Conservation (phyloP, 2,113 vertebrate genomes). For the Ageneiosus marmoratus region DNA sequence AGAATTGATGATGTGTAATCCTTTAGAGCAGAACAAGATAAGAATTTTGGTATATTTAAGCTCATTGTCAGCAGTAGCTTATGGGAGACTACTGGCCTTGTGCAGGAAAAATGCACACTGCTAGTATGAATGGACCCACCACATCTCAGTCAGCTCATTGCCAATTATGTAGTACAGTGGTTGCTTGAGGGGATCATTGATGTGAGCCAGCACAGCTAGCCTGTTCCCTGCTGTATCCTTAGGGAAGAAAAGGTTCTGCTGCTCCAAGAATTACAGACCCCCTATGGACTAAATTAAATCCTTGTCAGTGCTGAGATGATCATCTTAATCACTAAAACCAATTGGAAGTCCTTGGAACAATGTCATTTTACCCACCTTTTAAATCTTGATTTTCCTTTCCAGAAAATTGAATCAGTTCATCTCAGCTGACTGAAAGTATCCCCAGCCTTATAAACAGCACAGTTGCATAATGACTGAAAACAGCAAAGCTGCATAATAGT, state of each 20-base stretch:
- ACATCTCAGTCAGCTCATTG: constrained; percentile 50
- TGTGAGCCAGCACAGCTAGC: constrained; percentile 58
- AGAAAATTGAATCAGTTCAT: too few species aligned
- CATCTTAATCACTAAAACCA: constrained; percentile 53
- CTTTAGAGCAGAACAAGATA: constrained; percentile 64
- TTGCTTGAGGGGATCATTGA: constrained; percentile 61
- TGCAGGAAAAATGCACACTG: constrained; percentile 50
- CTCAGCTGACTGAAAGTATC: too few species aligned
- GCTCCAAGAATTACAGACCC: constrained; percentile 20
- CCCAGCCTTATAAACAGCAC: too few species aligned
- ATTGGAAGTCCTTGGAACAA: constrained; percentile 38
- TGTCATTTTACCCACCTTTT: constrained; percentile 47
- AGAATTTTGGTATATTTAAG: constrained; percentile 65
- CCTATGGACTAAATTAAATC: constrained; percentile 49
- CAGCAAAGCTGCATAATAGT: too few species aligned
- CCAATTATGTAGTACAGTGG: constrained; percentile 61
- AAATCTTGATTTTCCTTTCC: constrained; percentile 19
- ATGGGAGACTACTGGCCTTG: constrained; percentile 38
- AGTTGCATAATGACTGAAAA: too few species aligned
- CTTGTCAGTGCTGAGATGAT: constrained; percentile 38
- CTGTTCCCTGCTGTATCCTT: constrained; percentile 42
- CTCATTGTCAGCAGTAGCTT: constrained; percentile 54
- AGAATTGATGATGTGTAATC: constrained; percentile 60
- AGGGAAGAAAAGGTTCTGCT: constrained; percentile 40
- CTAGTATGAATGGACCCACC: constrained; percentile 46